Conservation (phyloP, 2,797 vertebrate species). For the Phrynocephalus forsythii region DNA sequence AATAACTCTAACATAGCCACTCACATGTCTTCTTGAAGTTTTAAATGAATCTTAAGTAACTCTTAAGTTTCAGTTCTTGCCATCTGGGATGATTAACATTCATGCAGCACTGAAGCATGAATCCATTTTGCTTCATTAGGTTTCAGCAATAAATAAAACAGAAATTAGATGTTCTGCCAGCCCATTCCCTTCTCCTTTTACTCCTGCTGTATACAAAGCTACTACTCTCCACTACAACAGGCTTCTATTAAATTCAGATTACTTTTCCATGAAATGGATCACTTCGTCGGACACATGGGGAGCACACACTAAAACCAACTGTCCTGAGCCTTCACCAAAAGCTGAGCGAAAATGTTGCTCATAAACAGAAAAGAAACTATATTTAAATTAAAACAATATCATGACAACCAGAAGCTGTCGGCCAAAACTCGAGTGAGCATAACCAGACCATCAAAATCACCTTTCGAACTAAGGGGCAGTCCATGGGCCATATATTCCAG, state of each 20-base stretch:
- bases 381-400: constrained; percentile 68
- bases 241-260: constrained; percentile 53
- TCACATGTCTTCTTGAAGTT: constrained; percentile 11
- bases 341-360: constrained; percentile 11
- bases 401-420: constrained; percentile 50
- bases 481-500: constrained; percentile 64
- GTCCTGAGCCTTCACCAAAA: constrained; percentile 32
- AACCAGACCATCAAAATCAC: constrained; percentile 35
- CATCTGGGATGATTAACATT: constrained; percentile 56
- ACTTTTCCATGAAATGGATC: constrained; percentile 66
- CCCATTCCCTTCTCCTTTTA: constrained; percentile 45
- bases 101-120: constrained; percentile 36
- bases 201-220: constrained; percentile 50
- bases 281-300: constrained; percentile 55
- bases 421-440: constrained; percentile 51
- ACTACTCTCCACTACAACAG: constrained; percentile 22
- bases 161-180: constrained; percentile 52
- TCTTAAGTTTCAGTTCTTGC: constrained; percentile 29
- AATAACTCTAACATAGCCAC: constrained; percentile 3
- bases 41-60: constrained; percentile 37
- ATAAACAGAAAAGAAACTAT: constrained; percentile 56
- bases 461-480: constrained; percentile 61
- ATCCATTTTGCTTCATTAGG: constrained; percentile 54
- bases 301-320: constrained; percentile 34
- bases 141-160: constrained; percentile 58